A percentile compares a stretch with the other conserved stretches of the same genome.
Conservation (phyloP, 2,888 invertebrate genomes). For the Conus canariensis region DNA sequence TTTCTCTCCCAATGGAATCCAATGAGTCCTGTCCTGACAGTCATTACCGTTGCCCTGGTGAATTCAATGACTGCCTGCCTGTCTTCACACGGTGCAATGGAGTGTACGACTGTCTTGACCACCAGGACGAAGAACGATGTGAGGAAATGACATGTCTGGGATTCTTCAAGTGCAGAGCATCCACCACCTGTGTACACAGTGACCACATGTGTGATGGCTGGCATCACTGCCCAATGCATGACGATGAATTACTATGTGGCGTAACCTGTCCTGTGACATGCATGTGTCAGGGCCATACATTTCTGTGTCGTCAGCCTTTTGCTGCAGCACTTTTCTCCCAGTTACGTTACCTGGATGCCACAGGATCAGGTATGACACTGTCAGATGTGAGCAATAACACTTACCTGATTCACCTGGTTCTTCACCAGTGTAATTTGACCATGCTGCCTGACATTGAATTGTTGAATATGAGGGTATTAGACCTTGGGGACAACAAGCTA, state of each 20-base stretch:
- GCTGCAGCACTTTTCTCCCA: background rate
- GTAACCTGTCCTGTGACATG: background rate
- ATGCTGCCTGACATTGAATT: background rate
- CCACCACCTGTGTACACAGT: background rate
- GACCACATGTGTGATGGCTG: conserved; percentile 21
- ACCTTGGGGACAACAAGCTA: background rate
- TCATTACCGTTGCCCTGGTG: background rate
- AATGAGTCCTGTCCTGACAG: background rate
- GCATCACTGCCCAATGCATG: conserved; percentile 8
- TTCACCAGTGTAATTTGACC: background rate
- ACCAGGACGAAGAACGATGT: conserved; percentile 1
- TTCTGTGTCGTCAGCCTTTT: background rate
- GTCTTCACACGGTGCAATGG: conserved; percentile 3
- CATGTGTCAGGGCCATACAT: background rate
- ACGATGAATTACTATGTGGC: background rate
- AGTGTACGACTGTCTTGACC: background rate
- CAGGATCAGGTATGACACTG: background rate
- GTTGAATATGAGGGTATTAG: background rate
- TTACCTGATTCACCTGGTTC: background rate
- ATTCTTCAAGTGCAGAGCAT: conserved; percentile 17
- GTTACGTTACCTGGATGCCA: conserved; percentile 1
- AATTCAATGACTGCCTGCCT: conserved; percentile 8
- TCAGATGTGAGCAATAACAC: background rate
- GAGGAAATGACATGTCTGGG: background rate
- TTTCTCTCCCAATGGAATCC: background rate